Evolutionary conservation across 1,140 invertebrate species (phyloP).

Genomic region (Drosophila yakuba): DNA sequence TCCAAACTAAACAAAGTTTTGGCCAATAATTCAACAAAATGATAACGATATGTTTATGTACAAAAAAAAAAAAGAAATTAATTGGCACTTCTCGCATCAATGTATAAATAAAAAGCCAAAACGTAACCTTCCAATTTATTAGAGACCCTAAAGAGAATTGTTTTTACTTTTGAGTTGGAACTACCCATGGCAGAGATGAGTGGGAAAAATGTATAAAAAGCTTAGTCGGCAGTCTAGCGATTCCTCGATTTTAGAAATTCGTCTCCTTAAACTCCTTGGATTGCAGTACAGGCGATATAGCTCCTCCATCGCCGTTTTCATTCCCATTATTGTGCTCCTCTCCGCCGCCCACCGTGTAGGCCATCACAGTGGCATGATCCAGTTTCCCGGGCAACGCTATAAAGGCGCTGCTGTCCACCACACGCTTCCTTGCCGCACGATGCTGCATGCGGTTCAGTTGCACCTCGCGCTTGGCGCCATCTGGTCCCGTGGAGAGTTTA

Average conservation of each 20-base stretch:
- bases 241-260: conserved; percentile 57
- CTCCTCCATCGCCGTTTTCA: conserved; percentile 26
- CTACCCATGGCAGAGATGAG: conserved; percentile 19
- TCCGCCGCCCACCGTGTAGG: conserved; percentile 89
- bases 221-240: conserved; percentile 45
- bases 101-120: neutral
- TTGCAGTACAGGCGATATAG: conserved; percentile 66
- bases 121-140: conserved; percentile 9
- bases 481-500: conserved; percentile 87
- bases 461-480: conserved; percentile 88
- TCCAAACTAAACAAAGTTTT: conserved; percentile 10
- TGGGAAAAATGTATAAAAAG: conserved; percentile 34
- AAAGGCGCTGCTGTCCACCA: conserved; percentile 84
- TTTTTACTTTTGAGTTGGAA: conserved; percentile 2
- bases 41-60: neutral
- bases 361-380: conserved; percentile 95
- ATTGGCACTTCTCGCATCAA: conserved; percentile 4
- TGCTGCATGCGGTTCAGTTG: conserved; percentile 89
- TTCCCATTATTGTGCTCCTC: conserved; percentile 19
- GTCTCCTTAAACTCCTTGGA: conserved; percentile 82
- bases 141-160: neutral
- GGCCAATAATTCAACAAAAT: conserved; percentile 26
- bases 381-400: conserved; percentile 94
- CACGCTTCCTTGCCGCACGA: conserved; percentile 82
- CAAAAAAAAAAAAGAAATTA: neutral